phyloP scores from a whole-genome alignment of 2,888 invertebrate genomes.

The Tupiocoris notatus region DNA sequence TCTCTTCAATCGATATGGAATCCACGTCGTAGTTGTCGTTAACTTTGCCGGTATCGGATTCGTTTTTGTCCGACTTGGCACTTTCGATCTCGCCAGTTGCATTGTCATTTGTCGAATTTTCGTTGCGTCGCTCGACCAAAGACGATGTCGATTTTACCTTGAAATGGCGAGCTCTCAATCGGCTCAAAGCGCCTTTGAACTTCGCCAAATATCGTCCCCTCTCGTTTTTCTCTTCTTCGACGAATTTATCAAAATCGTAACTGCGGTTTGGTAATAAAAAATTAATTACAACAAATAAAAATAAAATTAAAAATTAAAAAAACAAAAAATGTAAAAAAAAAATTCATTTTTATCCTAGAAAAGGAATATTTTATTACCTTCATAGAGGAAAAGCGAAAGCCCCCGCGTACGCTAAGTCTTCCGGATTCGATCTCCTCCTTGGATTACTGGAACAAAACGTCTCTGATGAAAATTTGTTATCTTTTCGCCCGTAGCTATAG shows the following conservation, averaged over 20 bases:
- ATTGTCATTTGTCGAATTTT: neutral
- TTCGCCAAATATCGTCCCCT: neutral
- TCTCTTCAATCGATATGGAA: neutral
- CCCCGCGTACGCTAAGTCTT: neutral
- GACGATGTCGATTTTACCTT: neutral
- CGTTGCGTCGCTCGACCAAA: neutral
- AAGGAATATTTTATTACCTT: no score
- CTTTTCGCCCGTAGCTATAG: no score
- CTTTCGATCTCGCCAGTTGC: no score
- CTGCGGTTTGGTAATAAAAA: no score
- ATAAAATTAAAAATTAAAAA: no score
- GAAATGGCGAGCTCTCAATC: neutral
- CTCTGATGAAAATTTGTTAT: no score
- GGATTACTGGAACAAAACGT: slow-evolving; percentile 27
- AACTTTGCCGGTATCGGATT: neutral
- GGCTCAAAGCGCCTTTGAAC: no score
- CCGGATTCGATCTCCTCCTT: neutral
- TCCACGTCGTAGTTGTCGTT: neutral
- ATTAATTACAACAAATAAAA: no score
- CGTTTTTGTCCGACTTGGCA: neutral
- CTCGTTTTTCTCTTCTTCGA: neutral
- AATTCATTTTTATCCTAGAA: no score
- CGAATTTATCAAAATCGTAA: slow-evolving; percentile 18
- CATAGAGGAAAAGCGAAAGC: neutral
- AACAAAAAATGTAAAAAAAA: no score